These are phyloP conservation scores for Ectemnius continuus DNA, from an alignment of 2,888 invertebrate species.

Conservation along the genomic window DNA sequence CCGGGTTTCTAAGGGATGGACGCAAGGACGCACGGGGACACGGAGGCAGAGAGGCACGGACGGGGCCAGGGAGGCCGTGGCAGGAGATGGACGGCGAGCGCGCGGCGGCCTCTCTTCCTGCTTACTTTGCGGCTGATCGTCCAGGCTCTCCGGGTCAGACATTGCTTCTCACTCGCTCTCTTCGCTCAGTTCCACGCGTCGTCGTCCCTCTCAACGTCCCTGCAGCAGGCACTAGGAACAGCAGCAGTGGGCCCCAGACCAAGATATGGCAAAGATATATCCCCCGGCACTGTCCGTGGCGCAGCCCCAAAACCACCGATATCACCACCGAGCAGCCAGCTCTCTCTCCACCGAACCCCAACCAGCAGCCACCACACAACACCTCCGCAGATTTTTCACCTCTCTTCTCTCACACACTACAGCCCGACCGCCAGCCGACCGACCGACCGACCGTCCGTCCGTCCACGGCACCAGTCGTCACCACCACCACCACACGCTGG, in stretches of 20 bases:
- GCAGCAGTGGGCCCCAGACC: constrained; percentile 26
- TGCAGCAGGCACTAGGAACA: constrained; percentile 46
- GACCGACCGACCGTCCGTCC: constrained; percentile 69
- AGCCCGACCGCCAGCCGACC: constrained; percentile 67
- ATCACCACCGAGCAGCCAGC: constrained; percentile 56
- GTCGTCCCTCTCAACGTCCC: constrained; percentile 49
- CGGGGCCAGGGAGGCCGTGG: background rate
- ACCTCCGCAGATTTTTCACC: constrained; percentile 63
- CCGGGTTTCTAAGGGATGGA: background rate
- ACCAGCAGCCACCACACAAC: constrained; percentile 56
- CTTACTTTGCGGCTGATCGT: constrained; percentile 78
- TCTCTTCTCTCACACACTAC: constrained; percentile 59
- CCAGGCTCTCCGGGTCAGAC: constrained; percentile 77
- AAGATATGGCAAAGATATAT: background rate
- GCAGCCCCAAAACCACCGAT: constrained; percentile 46
- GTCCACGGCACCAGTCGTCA: constrained; percentile 70
- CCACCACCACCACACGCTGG: constrained; percentile 60
- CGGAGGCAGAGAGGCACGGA: constrained; percentile 13
- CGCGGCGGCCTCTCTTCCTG: constrained; percentile 17
- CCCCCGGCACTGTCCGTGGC: constrained; percentile 54
- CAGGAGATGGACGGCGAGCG: background rate
- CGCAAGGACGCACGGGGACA: background rate
- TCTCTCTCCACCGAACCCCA: constrained; percentile 13
- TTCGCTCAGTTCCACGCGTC: constrained; percentile 58
- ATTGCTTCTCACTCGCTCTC: constrained; percentile 68